Conservation (phyloP, 2,888 invertebrate genomes). For the Leptodirus hochenwartii region DNA sequence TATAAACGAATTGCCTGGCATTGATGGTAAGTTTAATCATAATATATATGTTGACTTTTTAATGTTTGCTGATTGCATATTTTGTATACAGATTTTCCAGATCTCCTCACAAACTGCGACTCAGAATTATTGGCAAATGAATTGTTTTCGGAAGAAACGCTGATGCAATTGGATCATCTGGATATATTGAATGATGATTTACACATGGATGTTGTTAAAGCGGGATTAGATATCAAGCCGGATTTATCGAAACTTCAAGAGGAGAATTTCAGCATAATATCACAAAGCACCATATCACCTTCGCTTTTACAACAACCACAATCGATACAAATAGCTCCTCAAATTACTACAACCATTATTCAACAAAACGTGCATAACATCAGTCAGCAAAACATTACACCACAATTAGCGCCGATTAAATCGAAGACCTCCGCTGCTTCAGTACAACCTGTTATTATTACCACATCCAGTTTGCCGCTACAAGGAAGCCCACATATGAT, state of each 20-base stretch:
- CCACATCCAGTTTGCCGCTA: too few species aligned
- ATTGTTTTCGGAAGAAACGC: conserved; percentile 32
- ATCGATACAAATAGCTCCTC: background rate
- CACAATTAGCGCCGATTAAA: conserved; percentile 10
- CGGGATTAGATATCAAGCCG: conserved; percentile 17
- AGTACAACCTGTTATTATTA: conserved; percentile 21
- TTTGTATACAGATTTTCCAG: too few species aligned
- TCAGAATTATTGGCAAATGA: conserved; percentile 38
- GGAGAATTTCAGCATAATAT: too few species aligned
- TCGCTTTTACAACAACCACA: conserved; percentile 8
- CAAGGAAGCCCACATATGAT: too few species aligned
- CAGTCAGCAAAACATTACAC: conserved; percentile 3
- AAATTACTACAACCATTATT: conserved; percentile 1
- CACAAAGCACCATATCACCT: conserved; percentile 16
- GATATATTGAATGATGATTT: conserved; percentile 18
- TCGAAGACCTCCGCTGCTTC: conserved; percentile 14
- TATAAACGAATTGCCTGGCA: conserved; percentile 45
- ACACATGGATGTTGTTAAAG: conserved; percentile 1
- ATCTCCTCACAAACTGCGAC: conserved; percentile 47
- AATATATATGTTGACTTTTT: conserved; percentile 4
- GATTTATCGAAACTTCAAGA: too few species aligned
- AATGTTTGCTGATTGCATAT: too few species aligned
- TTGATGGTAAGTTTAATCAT: conserved; percentile 38
- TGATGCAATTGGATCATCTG: conserved; percentile 29
- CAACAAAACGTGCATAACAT: background rate